phyloP scores from a whole-genome alignment of 2,113 vertebrate species.

The Microtus pennsylvanicus region DNA sequence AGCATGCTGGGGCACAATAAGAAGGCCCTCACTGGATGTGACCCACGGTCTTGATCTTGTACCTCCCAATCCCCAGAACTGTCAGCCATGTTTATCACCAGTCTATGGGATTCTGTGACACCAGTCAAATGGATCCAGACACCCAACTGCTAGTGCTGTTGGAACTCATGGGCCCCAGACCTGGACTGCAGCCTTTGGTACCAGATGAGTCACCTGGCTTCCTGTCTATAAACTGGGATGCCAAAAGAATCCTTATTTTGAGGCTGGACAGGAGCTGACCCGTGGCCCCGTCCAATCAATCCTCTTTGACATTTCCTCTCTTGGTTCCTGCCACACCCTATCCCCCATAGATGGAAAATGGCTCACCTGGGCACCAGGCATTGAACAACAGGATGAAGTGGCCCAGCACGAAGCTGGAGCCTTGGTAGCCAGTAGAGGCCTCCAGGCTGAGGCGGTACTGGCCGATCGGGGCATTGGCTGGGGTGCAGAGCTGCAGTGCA shows the following conservation, averaged over 20 bases:
- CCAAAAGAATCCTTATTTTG: rapidly evolving
- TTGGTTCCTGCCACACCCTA: not conserved
- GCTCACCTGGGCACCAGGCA: constrained; percentile 94
- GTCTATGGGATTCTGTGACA: not conserved
- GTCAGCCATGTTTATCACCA: not conserved
- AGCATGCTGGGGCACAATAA: too few species aligned
- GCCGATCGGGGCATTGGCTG: constrained; percentile 89
- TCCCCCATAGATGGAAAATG: rapidly evolving
- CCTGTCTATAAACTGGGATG: not conserved
- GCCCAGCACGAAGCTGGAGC: constrained; percentile 84
- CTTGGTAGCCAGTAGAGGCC: constrained; percentile 72
- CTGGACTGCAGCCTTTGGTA: rapidly evolving
- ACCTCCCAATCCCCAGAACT: not conserved
- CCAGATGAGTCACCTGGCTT: not conserved
- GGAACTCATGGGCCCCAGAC: not conserved
- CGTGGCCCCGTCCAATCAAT: not conserved
- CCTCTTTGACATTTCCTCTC: not conserved
- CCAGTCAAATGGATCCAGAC: not conserved
- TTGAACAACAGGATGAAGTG: constrained; percentile 95
- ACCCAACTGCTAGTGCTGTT: not conserved
- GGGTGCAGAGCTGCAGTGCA: constrained; percentile 87
- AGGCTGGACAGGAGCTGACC: not conserved
- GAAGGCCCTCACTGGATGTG: not conserved
- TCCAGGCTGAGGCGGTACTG: constrained; percentile 90
- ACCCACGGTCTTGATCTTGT: not conserved